Conservation (phyloP, 1,140 invertebrate species). For the Drosophila oshimai region DNA sequence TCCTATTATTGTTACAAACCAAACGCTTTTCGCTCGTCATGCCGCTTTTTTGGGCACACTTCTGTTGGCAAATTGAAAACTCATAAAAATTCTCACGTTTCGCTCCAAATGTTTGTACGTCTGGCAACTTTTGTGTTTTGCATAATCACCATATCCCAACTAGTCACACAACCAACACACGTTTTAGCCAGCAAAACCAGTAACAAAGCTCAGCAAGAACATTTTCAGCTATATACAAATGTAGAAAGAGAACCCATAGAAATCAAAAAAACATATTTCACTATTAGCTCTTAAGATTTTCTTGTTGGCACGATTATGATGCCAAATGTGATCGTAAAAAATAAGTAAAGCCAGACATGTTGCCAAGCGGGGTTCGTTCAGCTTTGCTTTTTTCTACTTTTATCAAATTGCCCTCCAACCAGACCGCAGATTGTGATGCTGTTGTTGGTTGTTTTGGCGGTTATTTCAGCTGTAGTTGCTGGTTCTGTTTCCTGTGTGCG, state of each 20-base stretch:
- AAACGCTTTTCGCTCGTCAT: constrained; percentile 52
- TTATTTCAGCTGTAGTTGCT: constrained; percentile 33
- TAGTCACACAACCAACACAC: constrained; percentile 16
- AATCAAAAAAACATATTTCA: constrained; percentile 43
- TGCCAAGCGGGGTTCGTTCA: constrained; percentile 18
- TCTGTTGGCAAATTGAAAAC: constrained; percentile 66
- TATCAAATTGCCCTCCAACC: constrained; percentile 65
- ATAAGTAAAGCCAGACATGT: constrained; percentile 42
- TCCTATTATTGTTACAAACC: background rate
- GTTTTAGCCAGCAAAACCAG: constrained; percentile 3
- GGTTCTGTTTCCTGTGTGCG: constrained; percentile 24
- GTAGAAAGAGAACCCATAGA: constrained; percentile 11
- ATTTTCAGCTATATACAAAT: background rate
- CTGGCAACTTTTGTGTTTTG: constrained; percentile 25
- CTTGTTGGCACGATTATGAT: constrained; percentile 54
- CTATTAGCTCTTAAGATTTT: constrained; percentile 53
- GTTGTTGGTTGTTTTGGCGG: constrained; percentile 26
- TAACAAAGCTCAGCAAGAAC: background rate
- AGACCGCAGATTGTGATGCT: constrained; percentile 53
- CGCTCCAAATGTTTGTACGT: constrained; percentile 64
- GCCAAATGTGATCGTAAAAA: constrained; percentile 57
- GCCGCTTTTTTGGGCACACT: constrained; percentile 19
- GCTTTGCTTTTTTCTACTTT: constrained; percentile 28
- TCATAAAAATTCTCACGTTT: constrained; percentile 75
- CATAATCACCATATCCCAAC: constrained; percentile 53